phyloP scores from a whole-genome alignment of 1,140 invertebrate genomes.

The Zaprionus camerounensis region DNA sequence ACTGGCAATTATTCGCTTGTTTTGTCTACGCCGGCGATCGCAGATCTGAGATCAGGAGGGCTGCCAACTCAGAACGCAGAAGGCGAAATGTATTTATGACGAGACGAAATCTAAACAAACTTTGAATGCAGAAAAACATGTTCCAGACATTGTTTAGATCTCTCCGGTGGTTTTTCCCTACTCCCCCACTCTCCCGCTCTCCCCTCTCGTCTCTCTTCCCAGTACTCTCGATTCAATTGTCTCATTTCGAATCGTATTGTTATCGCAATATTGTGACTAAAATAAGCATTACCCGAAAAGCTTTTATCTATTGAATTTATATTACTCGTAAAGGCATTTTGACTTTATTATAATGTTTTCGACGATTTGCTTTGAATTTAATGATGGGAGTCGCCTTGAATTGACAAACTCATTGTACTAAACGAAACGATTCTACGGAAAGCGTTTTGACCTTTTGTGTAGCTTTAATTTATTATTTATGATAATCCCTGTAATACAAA shows the following conservation, averaged over 20 bases:
- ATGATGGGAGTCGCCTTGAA: too few species aligned
- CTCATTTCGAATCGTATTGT: conserved; percentile 22
- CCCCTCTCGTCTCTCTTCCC: conserved; percentile 25
- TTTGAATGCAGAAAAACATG: conserved; percentile 66
- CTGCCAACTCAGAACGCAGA: not conserved
- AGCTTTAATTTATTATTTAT: too few species aligned
- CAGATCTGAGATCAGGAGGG: not conserved
- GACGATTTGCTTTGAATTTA: not conserved
- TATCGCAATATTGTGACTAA: conserved; percentile 44
- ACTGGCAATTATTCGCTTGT: conserved; percentile 36
- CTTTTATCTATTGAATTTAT: not conserved
- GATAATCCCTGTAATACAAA: too few species aligned
- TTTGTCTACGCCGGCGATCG: conserved; percentile 24
- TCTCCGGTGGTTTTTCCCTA: conserved; percentile 29
- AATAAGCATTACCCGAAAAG: not conserved
- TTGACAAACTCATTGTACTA: too few species aligned
- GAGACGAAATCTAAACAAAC: conserved; percentile 67
- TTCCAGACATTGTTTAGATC: conserved; percentile 78
- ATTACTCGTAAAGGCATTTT: not conserved
- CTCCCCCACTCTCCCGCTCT: not conserved
- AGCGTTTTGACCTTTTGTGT: too few species aligned
- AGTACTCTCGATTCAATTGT: conserved; percentile 16
- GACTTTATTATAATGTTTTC: not conserved
- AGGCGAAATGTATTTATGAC: conserved; percentile 57
- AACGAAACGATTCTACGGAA: too few species aligned